phyloP scores from a whole-genome alignment of 2,888 invertebrate genomes.

The Habrosyne pyritoides region DNA sequence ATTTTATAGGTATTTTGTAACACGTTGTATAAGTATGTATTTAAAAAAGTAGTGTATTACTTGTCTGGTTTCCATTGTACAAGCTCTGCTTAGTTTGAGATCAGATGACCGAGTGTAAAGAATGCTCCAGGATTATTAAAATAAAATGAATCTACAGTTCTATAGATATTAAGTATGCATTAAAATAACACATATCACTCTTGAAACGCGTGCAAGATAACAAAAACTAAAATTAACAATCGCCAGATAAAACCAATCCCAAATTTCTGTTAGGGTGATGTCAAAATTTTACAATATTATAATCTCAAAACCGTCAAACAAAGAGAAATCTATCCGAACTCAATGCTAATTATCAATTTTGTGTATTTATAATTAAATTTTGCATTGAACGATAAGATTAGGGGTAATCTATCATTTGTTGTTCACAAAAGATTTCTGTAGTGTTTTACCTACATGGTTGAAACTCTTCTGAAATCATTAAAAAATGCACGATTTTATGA shows the following conservation, averaged over 20 bases:
- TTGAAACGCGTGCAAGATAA: neutral
- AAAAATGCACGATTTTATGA: too few relatives aligned
- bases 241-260: neutral
- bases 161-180: neutral
- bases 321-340: neutral
- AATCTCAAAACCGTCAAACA: too few relatives aligned
- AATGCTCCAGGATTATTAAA: too few relatives aligned
- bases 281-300: neutral
- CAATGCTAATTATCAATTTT: neutral
- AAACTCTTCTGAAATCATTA: too few relatives aligned
- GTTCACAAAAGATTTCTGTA: neutral
- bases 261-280: neutral
- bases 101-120: too few relatives aligned
- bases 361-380: neutral
- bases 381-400: neutral
- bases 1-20: too few relatives aligned
- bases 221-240: neutral
- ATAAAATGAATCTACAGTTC: neutral
- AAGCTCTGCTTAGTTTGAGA: too few relatives aligned
- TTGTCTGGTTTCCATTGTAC: too few relatives aligned
- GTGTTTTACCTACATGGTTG: too few relatives aligned
- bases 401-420: neutral
- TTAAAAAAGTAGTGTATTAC: too few relatives aligned
- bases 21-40: too few relatives aligned
- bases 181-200: neutral